Base-by-base conservation (phyloP, 2,888 invertebrate species). In the Linnaemya tessellans region DNA sequence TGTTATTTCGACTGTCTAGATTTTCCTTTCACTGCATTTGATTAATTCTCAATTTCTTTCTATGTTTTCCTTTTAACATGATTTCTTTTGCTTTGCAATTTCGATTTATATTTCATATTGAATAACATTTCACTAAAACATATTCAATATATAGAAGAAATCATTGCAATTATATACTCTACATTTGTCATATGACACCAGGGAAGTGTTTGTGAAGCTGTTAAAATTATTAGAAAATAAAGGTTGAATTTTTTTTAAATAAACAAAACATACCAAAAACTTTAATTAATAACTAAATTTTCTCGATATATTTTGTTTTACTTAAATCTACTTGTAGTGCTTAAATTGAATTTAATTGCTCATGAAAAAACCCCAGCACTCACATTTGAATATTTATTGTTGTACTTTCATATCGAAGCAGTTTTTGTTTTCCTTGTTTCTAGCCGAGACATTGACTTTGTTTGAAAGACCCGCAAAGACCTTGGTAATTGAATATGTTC, bases 401-500 rank as follows among this genome's bases (percentile, higher is more conserved):
- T 62, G 20, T 70, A 79, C 79, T 79, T 79, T 79, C 79, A 64
- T 64, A 43, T 70, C 13, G n/a, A 62, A 70, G 38, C 18, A 43
- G n/a, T 10, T 49, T 41, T 41, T 51, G 18, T 62, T 70, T 70
- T 62, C 41, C 41, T 70, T 43, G 60, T 51, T 62, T 20, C 46
- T 18, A 73, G 18, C 41, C 64, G 38, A 85, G 85, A 79, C 85
- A 82, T 82, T 82, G 79, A 85, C 85, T 82, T 43, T 64, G 62
- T 46, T 49, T 22, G 22, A 43, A 43, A 73, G 73, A 79, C 79
- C 79, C 82, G 58, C 51, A 65, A 71, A 85, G 85, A 82, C 85
- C 85, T 85, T 85, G 79, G 85, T 85, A 85, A 85, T 75, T 71
- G 64, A 75, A 82, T 85, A 82, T 18, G 35, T 35, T 82, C 7